Percentiles rank a stretch among this genome's conserved stretches.
phyloP scores from a whole-genome alignment of 2,113 vertebrate genomes.

The Lagopus muta region DNA sequence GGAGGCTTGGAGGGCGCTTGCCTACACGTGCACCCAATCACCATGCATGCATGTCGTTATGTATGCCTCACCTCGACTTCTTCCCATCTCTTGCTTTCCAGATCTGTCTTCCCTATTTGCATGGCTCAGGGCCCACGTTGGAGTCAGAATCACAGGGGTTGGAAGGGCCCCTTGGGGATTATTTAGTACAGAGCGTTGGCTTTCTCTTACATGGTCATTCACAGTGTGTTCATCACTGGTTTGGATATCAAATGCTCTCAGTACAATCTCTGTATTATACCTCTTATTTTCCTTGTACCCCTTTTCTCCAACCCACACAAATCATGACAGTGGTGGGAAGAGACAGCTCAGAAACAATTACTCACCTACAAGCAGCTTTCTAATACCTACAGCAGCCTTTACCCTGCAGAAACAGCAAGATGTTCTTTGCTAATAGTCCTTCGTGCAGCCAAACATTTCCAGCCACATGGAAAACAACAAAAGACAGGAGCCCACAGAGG shows the following conservation, averaged over 20 bases:
- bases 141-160: not conserved
- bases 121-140: not conserved
- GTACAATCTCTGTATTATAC: not conserved
- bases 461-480: not conserved
- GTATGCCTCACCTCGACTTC: conserved; percentile 47
- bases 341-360: conserved; percentile 34
- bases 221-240: not conserved
- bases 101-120: not conserved
- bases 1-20: conserved; percentile 31
- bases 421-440: conserved; percentile 36
- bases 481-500: not conserved
- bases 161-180: too few species aligned
- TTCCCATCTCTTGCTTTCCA: conserved; percentile 13
- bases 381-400: conserved; percentile 8
- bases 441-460: conserved; percentile 47
- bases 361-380: conserved; percentile 30
- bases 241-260: not conserved
- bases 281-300: not conserved
- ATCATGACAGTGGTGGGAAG: conserved; percentile 4
- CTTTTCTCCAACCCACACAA: not conserved
- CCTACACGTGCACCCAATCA: not conserved
- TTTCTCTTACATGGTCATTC: not conserved
- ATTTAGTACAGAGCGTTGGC: rapidly evolving
- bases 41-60: conserved; percentile 70
- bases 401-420: not conserved